phyloP scores from a whole-genome alignment of 2,113 vertebrate species.

The Leucopternis melanops region DNA sequence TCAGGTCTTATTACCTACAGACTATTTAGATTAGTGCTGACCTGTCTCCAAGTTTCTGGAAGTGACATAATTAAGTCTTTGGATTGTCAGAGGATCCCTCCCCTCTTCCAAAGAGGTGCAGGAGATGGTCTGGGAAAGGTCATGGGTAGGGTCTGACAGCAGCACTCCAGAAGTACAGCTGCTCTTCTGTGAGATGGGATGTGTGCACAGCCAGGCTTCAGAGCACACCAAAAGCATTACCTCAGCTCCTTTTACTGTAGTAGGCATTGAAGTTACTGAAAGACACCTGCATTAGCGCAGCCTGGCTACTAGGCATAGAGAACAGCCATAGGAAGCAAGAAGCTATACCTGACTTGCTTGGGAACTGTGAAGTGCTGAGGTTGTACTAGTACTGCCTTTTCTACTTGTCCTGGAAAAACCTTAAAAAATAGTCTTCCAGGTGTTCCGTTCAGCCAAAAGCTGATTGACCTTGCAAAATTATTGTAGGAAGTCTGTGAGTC shows the following conservation, averaged over 20 bases:
- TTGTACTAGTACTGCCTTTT: not conserved
- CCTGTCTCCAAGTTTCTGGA: not conserved
- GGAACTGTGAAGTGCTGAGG: not conserved
- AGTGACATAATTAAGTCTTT: not conserved
- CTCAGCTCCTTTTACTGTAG: not conserved
- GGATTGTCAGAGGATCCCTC: not conserved
- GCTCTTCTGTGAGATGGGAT: not conserved
- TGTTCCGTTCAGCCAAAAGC: not conserved
- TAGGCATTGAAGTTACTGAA: not conserved
- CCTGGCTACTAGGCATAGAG: not conserved
- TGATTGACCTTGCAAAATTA: not conserved
- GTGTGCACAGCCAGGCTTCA: not conserved
- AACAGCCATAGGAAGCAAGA: not conserved
- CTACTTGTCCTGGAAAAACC: not conserved
- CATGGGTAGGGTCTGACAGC: not conserved
- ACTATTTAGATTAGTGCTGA: not conserved
- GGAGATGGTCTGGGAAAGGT: not conserved
- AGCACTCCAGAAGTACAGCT: not conserved
- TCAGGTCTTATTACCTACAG: not conserved
- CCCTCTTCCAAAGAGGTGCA: not conserved
- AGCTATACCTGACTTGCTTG: not conserved
- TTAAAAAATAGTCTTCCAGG: not conserved
- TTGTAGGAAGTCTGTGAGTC: not conserved
- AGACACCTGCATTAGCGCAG: too few species aligned
- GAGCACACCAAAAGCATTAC: not conserved